Evolutionary conservation across 2,888 invertebrate species (phyloP).

Genomic region (Linhomoeus sp.): DNA sequence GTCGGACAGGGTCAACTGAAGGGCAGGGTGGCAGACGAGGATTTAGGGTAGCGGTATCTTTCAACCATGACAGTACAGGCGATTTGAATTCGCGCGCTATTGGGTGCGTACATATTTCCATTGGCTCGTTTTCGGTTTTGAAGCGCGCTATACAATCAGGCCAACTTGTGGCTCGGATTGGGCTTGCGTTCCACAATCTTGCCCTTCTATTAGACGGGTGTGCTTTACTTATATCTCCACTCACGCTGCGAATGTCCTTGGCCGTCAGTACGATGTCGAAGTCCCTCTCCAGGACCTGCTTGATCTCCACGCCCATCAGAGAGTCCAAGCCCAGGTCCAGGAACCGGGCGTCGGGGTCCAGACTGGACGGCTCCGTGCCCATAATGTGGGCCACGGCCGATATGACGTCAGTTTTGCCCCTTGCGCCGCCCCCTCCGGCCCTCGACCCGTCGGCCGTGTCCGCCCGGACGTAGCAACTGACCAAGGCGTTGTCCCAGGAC

Average conservation of each 20-base stretch:
- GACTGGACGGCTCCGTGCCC: conserved; percentile 54
- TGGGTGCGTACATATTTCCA: too few species aligned
- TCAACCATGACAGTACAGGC: too few species aligned
- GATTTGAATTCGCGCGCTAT: too few species aligned
- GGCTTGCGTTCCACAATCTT: too few species aligned
- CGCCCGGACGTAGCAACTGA: conserved; percentile 25
- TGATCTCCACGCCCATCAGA: conserved; percentile 90
- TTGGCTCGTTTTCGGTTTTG: too few species aligned
- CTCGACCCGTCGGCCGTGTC: too few species aligned
- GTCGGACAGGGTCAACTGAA: conserved; percentile 50
- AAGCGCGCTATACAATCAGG: too few species aligned
- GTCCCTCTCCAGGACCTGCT: conserved; percentile 35
- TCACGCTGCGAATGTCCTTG: conserved; percentile 55
- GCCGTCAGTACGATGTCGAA: conserved; percentile 67
- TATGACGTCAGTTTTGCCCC: not conserved
- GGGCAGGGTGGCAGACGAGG: too few species aligned
- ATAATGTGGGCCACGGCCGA: conserved; percentile 6
- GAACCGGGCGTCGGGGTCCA: conserved; percentile 50
- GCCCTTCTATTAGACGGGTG: too few species aligned
- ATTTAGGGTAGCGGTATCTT: too few species aligned
- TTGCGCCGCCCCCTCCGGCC: conserved; percentile 42
- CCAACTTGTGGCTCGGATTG: too few species aligned
- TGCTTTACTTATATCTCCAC: too few species aligned
- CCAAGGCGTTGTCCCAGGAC: conserved; percentile 50
- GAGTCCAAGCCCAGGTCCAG: conserved; percentile 95